These are phyloP conservation scores for Bostrychus sinensis DNA, from an alignment of 2,113 vertebrate genomes.

Conservation along the genomic window DNA sequence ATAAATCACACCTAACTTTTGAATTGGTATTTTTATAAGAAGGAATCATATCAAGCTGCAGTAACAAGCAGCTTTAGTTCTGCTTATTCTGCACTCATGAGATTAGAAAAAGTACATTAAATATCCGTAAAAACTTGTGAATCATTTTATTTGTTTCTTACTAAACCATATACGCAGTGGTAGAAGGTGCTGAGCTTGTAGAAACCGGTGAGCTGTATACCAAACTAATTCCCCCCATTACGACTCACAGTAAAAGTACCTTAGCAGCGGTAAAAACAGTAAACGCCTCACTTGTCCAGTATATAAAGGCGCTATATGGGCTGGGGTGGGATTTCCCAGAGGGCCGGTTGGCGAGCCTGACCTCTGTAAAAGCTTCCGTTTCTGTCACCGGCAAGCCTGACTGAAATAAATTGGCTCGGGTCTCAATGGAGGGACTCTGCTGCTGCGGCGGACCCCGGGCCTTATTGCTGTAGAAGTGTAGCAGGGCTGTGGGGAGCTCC, in stretches of 20 bases:
- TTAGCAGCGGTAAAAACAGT: slow-evolving; percentile 27
- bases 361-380: slow-evolving; percentile 74
- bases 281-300: slow-evolving; percentile 45
- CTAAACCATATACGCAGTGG: neutral
- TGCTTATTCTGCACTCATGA: neutral
- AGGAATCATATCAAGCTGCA: neutral
- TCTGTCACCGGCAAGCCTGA: slow-evolving; percentile 70
- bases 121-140: slow-evolving; percentile 3
- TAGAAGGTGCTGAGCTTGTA: neutral
- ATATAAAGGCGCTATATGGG: slow-evolving; percentile 61
- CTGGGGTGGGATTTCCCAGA: slow-evolving; percentile 66
- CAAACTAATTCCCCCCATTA: slow-evolving; percentile 44
- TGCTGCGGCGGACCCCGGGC: slow-evolving; percentile 59
- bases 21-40: neutral
- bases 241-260: slow-evolving; percentile 48
- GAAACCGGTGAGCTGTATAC: slow-evolving; percentile 2
- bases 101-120: neutral
- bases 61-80: neutral
- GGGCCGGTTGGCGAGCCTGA: slow-evolving; percentile 68
- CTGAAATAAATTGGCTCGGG: slow-evolving; percentile 76
- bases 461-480: slow-evolving; percentile 53
- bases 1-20: neutral
- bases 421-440: slow-evolving; percentile 63
- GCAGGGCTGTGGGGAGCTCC: slow-evolving; percentile 42
- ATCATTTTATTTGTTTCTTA: neutral